Evolutionary conservation across 2,113 vertebrate genomes (phyloP), one percentile per base, ranked within the genome.

Genomic region (Corythaixoides concolor): DNA sequence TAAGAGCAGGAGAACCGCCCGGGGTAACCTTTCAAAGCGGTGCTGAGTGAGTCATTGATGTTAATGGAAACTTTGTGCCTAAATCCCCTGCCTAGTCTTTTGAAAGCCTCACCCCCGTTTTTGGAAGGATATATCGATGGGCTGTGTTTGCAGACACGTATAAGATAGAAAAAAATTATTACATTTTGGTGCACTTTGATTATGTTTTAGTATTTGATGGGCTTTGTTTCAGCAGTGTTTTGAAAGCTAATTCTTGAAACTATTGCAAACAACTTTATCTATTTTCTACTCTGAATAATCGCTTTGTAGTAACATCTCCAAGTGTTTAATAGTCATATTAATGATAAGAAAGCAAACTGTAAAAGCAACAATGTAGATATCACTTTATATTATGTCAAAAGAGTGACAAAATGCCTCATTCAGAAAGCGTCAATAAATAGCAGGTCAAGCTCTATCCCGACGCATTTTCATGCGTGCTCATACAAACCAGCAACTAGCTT

Each of bases 21-120:
- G 1, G 3, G 89, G 95, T 76, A 30, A 64, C 30, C 70, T 94
- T 94, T 94, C 92, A 88, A 41, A 94, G 97, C 15, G 62, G 67
- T 58, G 94, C 83, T 88, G 93, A 96, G 93, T 72, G 89, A 91
- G 68, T 72, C 70, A 23, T 78, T 84, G 87, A 79, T 67, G 63
- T 77, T 79, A 75, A 59, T 94, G 88, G 89, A 39, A 93, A 83
- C 92, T 85, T 53, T 63, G 82, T 41, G 49, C 63, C 77, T 95
- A 84, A 95, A 94, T 91, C 90, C 91, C 73, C 85, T 32, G 1
- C 4, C 1, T 4, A 70, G 78, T 15, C 74, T 85, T 93, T 80
- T 89, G 91, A 84, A 84, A 95, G 60, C 68, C 90, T 82, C 62
- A 43, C 76, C 23, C 64, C 59, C 2, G 1, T 2, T 75, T 80